Evolutionary conservation across 1,140 invertebrate species (phyloP).

Genomic region (Theocolax elegans): DNA sequence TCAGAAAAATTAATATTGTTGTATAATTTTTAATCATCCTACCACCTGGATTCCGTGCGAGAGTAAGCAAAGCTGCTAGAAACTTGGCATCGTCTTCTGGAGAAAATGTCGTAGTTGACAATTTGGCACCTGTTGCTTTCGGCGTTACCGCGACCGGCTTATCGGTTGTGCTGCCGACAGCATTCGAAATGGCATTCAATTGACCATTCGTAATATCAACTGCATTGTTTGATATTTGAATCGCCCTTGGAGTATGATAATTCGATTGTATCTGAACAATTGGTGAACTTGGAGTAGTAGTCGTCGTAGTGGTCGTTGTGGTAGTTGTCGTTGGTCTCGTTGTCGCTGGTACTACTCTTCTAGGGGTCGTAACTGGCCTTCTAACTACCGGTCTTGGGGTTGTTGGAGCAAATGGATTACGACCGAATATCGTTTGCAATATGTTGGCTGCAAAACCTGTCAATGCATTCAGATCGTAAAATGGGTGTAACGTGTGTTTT

Average conservation of each 20-base stretch:
- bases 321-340: constrained; percentile 23
- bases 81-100: constrained; percentile 62
- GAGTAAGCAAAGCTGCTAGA: constrained; percentile 52
- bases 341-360: constrained; percentile 45
- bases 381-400: constrained; percentile 38
- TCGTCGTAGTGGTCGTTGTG: neutral
- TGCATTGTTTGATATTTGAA: constrained; percentile 1
- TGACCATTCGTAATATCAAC: neutral
- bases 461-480: neutral
- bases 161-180: neutral
- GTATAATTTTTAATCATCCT: constrained; percentile 6
- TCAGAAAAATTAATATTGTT: too few species aligned
- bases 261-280: neutral
- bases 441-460: constrained; percentile 56
- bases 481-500: too few species aligned
- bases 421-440: constrained; percentile 58
- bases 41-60: constrained; percentile 45
- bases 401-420: constrained; percentile 48
- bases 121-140: constrained; percentile 34
- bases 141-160: neutral
- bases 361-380: constrained; percentile 40
- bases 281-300: neutral
- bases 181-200: neutral
- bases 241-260: constrained; percentile 4
- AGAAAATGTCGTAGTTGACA: constrained; percentile 53